Conservation (phyloP, 2,888 invertebrate species). For the Andrena fulva region DNA sequence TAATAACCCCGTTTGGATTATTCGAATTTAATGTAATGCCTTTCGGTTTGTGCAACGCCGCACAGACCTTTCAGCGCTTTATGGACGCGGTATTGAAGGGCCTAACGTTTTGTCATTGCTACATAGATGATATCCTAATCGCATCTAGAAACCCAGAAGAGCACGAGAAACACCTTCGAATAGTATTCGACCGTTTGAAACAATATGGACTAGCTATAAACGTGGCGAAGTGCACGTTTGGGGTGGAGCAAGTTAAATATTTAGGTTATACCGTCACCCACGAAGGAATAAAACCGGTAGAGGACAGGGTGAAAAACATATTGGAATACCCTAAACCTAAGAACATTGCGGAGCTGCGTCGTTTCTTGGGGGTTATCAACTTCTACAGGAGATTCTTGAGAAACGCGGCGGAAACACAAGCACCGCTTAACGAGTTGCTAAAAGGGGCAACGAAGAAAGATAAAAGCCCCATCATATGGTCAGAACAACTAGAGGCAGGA, state of each 20-base stretch:
- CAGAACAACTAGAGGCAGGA: neutral
- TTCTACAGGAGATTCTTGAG: neutral
- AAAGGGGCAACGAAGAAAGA: neutral
- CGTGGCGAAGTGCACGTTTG: neutral
- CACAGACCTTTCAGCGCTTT: too few relatives aligned
- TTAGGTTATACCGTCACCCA: neutral
- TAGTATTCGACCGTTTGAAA: neutral
- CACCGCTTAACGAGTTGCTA: neutral
- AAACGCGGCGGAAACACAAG: neutral
- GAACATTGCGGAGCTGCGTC: neutral
- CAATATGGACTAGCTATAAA: neutral
- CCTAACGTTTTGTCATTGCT: neutral
- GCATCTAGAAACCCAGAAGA: neutral
- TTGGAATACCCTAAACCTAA: neutral
- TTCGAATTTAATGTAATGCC: neutral
- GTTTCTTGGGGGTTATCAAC: neutral
- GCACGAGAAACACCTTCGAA: neutral
- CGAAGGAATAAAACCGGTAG: neutral
- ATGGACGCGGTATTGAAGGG: neutral
- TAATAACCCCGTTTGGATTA: neutral
- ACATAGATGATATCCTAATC: neutral
- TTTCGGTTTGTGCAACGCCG: neutral
- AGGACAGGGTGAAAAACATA: neutral
- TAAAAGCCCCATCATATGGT: neutral
- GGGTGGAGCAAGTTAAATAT: neutral